A percentile compares a stretch with the other conserved stretches of the same genome.
Conservation (phyloP, 2,888 invertebrate species). For the Glyphotaelius pellucidus region DNA sequence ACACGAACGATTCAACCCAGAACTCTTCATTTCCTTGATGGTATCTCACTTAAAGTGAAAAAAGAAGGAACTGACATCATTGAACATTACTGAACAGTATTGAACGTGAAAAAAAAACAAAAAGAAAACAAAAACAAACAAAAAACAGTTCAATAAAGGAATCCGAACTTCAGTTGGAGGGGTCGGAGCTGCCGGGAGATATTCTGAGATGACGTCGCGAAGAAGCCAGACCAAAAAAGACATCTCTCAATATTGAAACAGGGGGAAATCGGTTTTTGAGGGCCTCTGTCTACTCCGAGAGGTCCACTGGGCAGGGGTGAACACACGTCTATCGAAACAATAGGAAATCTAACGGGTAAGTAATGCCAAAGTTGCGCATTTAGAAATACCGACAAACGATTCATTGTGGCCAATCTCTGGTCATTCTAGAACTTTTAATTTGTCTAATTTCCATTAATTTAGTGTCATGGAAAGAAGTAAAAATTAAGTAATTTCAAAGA, state of each 20-base stretch:
- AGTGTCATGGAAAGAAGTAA: neutral
- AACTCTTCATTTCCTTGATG: slow-evolving; percentile 1
- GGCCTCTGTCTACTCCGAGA: slow-evolving; percentile 52
- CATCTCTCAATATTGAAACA: slow-evolving; percentile 64
- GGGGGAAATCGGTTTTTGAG: slow-evolving; percentile 65
- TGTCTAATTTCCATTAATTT: too few relatives aligned
- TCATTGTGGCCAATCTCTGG: neutral
- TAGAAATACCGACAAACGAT: neutral
- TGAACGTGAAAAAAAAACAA: neutral
- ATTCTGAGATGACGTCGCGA: slow-evolving; percentile 36
- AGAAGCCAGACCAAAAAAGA: slow-evolving; percentile 53
- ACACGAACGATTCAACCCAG: neutral
- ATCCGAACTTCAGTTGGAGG: neutral
- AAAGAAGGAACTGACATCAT: neutral
- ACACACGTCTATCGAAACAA: neutral
- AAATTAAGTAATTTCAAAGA: neutral
- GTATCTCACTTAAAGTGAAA: neutral
- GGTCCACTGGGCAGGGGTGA: slow-evolving; percentile 1
- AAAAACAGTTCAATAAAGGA: slow-evolving; percentile 37
- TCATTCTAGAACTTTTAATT: neutral
- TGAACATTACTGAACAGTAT: neutral
- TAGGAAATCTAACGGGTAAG: neutral
- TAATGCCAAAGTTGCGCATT: neutral
- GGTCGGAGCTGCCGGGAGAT: neutral
- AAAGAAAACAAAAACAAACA: neutral